Conservation (phyloP, 2,113 vertebrate genomes). For the Zootoca vivipara region DNA sequence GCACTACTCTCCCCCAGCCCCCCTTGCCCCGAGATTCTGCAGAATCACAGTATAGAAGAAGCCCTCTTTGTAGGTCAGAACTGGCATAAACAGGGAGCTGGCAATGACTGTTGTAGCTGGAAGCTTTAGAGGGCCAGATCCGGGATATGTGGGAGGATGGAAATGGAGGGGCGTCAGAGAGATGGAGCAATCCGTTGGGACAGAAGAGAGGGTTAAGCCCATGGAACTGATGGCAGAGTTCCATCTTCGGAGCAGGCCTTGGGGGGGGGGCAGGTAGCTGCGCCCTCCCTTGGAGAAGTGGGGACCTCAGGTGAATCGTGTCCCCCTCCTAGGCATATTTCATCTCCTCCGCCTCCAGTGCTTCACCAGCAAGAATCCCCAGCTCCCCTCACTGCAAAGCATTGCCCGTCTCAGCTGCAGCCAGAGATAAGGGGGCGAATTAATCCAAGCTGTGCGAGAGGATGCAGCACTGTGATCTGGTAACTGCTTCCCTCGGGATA, state of each 20-base stretch:
- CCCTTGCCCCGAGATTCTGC: not conserved
- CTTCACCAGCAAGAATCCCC: not conserved
- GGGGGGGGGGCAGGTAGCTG: not conserved
- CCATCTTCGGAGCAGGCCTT: not conserved
- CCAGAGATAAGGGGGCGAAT: slow-evolving; percentile 16
- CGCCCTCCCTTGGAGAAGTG: not conserved
- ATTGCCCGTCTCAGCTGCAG: not conserved
- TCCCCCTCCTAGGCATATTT: not conserved
- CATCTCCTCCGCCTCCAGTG: not conserved
- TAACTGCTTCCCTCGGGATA: not conserved
- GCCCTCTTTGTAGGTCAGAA: not conserved
- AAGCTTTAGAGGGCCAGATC: not conserved
- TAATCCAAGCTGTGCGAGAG: not conserved
- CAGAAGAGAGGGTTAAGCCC: not conserved
- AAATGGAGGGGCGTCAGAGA: not conserved
- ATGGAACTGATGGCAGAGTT: not conserved
- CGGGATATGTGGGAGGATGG: not conserved
- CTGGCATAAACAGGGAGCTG: not conserved
- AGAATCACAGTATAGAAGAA: not conserved
- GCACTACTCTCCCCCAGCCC: not conserved
- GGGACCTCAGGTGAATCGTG: not conserved
- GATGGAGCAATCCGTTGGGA: not conserved
- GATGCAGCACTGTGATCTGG: not conserved
- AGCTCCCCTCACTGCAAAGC: not conserved
- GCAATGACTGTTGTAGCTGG: not conserved